Conservation (phyloP, 2,888 invertebrate genomes). For the Thyatira batis region DNA sequence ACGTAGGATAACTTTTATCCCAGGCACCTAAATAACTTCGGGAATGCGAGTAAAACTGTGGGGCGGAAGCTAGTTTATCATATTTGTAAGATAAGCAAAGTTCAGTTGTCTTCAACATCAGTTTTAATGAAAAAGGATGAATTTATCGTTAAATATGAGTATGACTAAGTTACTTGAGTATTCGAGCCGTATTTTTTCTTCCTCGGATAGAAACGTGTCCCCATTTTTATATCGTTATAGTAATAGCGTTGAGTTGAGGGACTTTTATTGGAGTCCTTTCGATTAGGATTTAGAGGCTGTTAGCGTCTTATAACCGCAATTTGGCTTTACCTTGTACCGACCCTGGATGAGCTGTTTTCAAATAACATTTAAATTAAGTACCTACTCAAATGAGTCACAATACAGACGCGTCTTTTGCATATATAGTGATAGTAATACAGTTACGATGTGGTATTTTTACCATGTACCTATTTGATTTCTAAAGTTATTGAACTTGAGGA, state of each 20-base stretch:
- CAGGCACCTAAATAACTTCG: no score
- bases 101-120: neutral
- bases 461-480: no score
- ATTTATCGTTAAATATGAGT: neutral
- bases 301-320: constrained; percentile 55
- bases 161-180: neutral
- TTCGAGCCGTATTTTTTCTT: neutral
- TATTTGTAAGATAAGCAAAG: no score
- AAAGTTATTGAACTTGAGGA: no score
- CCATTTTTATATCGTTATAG: constrained; percentile 23
- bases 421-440: no score
- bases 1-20: no score
- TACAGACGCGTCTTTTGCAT: no score
- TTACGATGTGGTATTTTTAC: no score
- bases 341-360: constrained; percentile 41
- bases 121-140: neutral
- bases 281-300: constrained; percentile 56
- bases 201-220: constrained; percentile 11
- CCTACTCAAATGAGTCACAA: no score
- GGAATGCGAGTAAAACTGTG: no score
- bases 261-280: constrained; percentile 62
- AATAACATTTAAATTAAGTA: constrained; percentile 49
- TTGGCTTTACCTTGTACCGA: constrained; percentile 38
- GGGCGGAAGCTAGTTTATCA: no score
- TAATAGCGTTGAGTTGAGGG: constrained; percentile 43